phyloP scores from a whole-genome alignment of 2,888 invertebrate species.

The Drosophila parthenogenetica region DNA sequence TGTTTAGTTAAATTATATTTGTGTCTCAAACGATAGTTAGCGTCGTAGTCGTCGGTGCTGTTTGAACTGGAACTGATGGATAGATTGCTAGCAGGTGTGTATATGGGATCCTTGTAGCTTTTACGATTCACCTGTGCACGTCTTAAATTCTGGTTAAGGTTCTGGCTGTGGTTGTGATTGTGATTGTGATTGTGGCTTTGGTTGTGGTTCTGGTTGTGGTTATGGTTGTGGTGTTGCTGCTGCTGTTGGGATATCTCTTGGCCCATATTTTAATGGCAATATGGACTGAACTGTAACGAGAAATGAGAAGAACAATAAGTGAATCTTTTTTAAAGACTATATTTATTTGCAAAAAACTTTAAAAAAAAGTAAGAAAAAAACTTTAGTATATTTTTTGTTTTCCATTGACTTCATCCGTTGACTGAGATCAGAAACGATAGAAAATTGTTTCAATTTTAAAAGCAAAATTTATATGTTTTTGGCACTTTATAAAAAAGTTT shows the following conservation, averaged over 20 bases:
- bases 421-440: too few relatives aligned
- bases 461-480: too few relatives aligned
- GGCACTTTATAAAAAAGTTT: too few relatives aligned
- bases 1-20: conserved; percentile 79
- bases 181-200: conserved; percentile 43
- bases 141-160: conserved; percentile 56
- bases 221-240: conserved; percentile 72
- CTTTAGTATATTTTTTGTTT: too few relatives aligned
- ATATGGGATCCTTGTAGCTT: conserved; percentile 65
- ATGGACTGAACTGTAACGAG: conserved; percentile 66
- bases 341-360: too few relatives aligned
- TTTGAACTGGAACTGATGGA: conserved; percentile 67
- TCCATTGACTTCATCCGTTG: too few relatives aligned
- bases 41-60: conserved; percentile 71
- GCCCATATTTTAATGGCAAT: conserved; percentile 84
- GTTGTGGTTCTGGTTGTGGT: conserved; percentile 48
- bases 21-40: conserved; percentile 74
- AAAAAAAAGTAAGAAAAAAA: too few relatives aligned
- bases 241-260: conserved; percentile 85
- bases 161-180: conserved; percentile 37
- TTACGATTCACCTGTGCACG: conserved; percentile 46
- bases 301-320: background rate
- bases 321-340: too few relatives aligned
- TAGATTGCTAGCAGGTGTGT: conserved; percentile 69
- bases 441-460: too few relatives aligned